Evolutionary conservation across 1,140 invertebrate genomes (phyloP), one percentile per base, ranked within the genome.

Genomic region (Drosophila sturtevanti): DNA sequence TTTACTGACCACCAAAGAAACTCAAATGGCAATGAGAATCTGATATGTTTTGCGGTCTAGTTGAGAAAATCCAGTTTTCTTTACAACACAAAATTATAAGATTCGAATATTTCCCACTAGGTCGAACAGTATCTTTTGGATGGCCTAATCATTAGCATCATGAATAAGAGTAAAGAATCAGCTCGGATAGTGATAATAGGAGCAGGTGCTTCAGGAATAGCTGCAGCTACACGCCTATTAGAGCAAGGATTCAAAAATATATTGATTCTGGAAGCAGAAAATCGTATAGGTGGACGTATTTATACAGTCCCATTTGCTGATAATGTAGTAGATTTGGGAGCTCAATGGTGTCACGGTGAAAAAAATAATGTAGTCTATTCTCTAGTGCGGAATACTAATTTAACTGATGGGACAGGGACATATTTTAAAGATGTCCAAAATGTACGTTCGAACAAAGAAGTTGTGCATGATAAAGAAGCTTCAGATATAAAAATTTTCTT

Each of bases 271-370:
- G 96, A 97, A 92, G 96, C 95, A 1, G 94, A 94, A 75, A 92
- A 94, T 75, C 93, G 95, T 70, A 94, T 96, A 63, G 96, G 96
- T 10, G 96, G 95, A 2, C 92, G 95, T 56, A 93, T 96, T 44
- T 55, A 93, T 52, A 94, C 94, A 1, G 89, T 93, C 0, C 71
- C 92, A 21, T 95, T 95, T 79, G 94, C 93, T 2, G 93, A 94
- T 11, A 93, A 93, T 67, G 90, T 93, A 18, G 92, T 97, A 4
- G 97, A 98, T 90, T 70, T 97, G 11, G 97, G 97, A 4, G 97
- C 96, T 16, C 95, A 97, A 16, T 89, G 81, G 79, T 94, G 97
- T 73, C 96, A 98, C 78, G 97, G 97, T 14, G 94, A 97, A 90
- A 92, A 94, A 58, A 93, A 92, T 37, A 96, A 97, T 92, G 81